phyloP scores from a whole-genome alignment of 2,113 vertebrate species.

The Butorides virescens region DNA sequence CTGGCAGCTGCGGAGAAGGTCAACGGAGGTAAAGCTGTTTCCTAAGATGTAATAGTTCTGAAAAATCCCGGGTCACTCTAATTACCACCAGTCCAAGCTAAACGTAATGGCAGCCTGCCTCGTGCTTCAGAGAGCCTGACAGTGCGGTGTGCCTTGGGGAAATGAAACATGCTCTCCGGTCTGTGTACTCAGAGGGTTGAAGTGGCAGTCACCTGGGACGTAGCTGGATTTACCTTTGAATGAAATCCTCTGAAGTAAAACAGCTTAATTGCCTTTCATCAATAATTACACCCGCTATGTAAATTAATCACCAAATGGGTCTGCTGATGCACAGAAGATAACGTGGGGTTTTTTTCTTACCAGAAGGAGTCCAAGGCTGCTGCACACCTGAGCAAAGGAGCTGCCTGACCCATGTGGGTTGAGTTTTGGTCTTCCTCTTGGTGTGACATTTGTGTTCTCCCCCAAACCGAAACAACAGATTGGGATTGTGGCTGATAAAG shows the following conservation, averaged over 20 bases:
- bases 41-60: slow-evolving; percentile 32
- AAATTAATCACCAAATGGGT: not conserved
- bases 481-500: rapidly evolving
- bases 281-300: not conserved
- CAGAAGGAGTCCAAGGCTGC: not conserved
- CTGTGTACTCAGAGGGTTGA: not conserved
- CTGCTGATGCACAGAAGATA: not conserved
- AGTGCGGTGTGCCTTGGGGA: not conserved
- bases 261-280: not conserved
- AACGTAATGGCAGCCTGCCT: slow-evolving; percentile 27
- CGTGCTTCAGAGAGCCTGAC: not conserved
- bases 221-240: not conserved
- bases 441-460: not conserved
- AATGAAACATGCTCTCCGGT: not conserved
- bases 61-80: slow-evolving; percentile 29
- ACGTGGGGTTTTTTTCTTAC: not conserved
- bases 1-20: slow-evolving; percentile 36
- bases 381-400: not conserved
- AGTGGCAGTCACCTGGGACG: not conserved
- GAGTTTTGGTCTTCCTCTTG: not conserved
- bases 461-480: not conserved
- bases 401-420: not conserved
- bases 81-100: slow-evolving; percentile 35
- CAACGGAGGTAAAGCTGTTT: slow-evolving; percentile 23
- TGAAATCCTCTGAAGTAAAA: not conserved